phyloP scores from a whole-genome alignment of 1,140 invertebrate genomes.

The Belonocnema kinseyi region DNA sequence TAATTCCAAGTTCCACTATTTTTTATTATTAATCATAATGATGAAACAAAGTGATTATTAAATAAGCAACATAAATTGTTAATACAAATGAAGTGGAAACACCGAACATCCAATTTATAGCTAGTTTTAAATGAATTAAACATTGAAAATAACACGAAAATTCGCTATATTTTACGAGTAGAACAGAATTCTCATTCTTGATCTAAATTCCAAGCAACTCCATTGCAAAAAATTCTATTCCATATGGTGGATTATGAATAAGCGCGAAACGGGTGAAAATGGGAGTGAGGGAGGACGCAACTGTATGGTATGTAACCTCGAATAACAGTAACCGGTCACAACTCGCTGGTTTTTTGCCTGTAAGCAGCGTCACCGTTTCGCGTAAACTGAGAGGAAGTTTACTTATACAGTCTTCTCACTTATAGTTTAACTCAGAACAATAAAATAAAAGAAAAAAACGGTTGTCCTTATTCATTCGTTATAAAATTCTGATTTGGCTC shows the following conservation, averaged over 20 bases:
- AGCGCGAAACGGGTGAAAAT: slow-evolving; percentile 49
- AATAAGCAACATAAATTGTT: too few relatives aligned
- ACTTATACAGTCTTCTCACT: background rate
- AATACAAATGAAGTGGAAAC: too few relatives aligned
- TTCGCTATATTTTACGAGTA: too few relatives aligned
- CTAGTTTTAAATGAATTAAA: too few relatives aligned
- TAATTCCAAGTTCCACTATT: too few relatives aligned
- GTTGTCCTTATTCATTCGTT: background rate
- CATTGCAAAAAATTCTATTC: slow-evolving; percentile 11
- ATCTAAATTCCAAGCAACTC: too few relatives aligned
- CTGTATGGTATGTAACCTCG: slow-evolving; percentile 65
- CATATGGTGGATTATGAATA: slow-evolving; percentile 46
- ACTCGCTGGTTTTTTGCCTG: slow-evolving; percentile 70
- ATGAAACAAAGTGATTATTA: too few relatives aligned
- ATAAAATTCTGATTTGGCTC: background rate
- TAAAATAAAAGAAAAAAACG: background rate
- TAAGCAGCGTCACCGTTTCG: slow-evolving; percentile 48
- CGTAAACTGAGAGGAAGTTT: background rate
- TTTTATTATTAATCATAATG: too few relatives aligned
- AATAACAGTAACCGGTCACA: slow-evolving; percentile 75
- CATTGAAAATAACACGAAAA: too few relatives aligned
- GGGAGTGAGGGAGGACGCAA: slow-evolving; percentile 64
- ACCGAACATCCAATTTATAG: too few relatives aligned
- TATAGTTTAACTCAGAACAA: background rate
- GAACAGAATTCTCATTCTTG: too few relatives aligned